Evolutionary conservation across 2,797 vertebrate species (phyloP).

Genomic region (Epinephelus malabaricus): DNA sequence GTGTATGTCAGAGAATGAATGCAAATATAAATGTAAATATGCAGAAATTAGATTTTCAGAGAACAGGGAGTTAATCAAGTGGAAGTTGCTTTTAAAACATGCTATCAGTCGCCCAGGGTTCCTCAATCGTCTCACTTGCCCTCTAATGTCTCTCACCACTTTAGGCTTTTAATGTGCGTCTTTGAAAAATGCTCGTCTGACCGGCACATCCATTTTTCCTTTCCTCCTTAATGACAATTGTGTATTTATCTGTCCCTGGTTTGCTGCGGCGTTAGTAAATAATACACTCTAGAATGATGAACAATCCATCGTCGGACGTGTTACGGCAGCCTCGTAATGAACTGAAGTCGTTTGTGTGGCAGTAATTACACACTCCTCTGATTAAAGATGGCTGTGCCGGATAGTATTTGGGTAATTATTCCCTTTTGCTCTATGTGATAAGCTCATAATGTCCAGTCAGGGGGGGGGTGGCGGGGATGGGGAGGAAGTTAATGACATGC

Average conservation of each 20-base stretch:
- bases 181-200: slow-evolving; percentile 80
- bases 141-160: slow-evolving; percentile 76
- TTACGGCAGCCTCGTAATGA: slow-evolving; percentile 83
- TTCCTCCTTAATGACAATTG: slow-evolving; percentile 83
- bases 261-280: slow-evolving; percentile 74
- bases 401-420: slow-evolving; percentile 87
- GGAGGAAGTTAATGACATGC: slow-evolving; percentile 80
- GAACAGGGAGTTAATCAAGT: slow-evolving; percentile 72
- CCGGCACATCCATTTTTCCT: slow-evolving; percentile 76
- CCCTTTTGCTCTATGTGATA: slow-evolving; percentile 85
- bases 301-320: slow-evolving; percentile 78
- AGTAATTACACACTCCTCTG: slow-evolving; percentile 87
- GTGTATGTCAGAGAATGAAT: slow-evolving; percentile 66
- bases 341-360: slow-evolving; percentile 84
- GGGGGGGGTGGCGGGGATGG: slow-evolving; percentile 44
- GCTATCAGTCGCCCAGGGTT: slow-evolving; percentile 58
- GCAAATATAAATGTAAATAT: slow-evolving; percentile 75
- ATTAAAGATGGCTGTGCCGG: slow-evolving; percentile 85
- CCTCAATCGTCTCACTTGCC: slow-evolving; percentile 62
- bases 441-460: slow-evolving; percentile 83
- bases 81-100: slow-evolving; percentile 75
- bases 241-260: slow-evolving; percentile 78
- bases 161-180: slow-evolving; percentile 73
- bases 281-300: slow-evolving; percentile 82
- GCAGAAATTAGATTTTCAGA: slow-evolving; percentile 68